phyloP scores from a whole-genome alignment of 1,140 invertebrate genomes.

The Charaxes varanes region DNA sequence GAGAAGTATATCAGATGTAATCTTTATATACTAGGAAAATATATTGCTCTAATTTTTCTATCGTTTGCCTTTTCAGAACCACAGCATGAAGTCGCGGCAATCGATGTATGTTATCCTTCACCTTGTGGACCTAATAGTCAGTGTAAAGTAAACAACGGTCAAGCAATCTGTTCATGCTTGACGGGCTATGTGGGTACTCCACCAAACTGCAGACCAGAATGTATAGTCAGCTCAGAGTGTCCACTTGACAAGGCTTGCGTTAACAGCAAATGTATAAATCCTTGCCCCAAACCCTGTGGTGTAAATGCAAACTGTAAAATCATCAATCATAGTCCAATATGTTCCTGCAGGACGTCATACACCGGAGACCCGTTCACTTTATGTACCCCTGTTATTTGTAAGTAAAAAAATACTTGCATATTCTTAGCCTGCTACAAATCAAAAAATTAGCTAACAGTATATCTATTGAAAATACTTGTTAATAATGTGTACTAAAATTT shows the following conservation, averaged over 20 bases:
- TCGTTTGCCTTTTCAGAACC: constrained; percentile 38
- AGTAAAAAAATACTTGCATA: constrained; percentile 37
- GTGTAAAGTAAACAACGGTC: constrained; percentile 73
- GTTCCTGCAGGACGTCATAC: constrained; percentile 77
- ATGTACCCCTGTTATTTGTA: constrained; percentile 75
- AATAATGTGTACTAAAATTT: constrained; percentile 59
- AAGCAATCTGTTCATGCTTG: constrained; percentile 79
- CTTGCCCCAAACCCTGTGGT: constrained; percentile 78
- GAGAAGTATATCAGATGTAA: not conserved
- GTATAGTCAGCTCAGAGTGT: constrained; percentile 78
- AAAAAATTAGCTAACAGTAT: not conserved
- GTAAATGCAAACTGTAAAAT: constrained; percentile 77
- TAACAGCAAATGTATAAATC: constrained; percentile 77
- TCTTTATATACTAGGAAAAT: not conserved
- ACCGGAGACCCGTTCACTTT: constrained; percentile 79
- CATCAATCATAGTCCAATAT: constrained; percentile 81
- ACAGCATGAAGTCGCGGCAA: constrained; percentile 30
- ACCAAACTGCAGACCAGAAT: constrained; percentile 77
- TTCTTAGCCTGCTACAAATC: too few species aligned
- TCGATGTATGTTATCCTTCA: constrained; percentile 76
- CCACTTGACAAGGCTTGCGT: constrained; percentile 76
- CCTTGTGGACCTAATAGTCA: constrained; percentile 81
- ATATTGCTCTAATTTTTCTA: not conserved
- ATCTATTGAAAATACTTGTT: not conserved
- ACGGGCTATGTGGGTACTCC: constrained; percentile 76